These are phyloP conservation scores for Leptopterna dolabrata DNA, from an alignment of 2,888 invertebrate species.

Conservation along the genomic window DNA sequence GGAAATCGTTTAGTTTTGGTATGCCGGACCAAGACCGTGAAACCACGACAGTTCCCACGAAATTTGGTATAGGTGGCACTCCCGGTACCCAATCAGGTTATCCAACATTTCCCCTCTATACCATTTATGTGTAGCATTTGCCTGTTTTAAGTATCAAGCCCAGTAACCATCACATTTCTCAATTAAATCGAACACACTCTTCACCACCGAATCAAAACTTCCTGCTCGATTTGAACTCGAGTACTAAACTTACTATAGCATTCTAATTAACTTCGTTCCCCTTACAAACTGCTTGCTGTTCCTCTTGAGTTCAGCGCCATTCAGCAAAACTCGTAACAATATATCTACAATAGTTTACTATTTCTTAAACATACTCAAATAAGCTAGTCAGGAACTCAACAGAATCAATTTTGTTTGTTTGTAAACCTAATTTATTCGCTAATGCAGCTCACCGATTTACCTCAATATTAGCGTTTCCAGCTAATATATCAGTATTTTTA, in stretches of 20 bases:
- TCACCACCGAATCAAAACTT: not conserved
- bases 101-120: too few species aligned
- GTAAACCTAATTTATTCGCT: slow-evolving; percentile 34
- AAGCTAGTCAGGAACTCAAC: slow-evolving; percentile 43
- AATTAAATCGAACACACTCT: not conserved
- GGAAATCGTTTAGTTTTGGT: too few species aligned
- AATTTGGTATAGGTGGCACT: too few species aligned
- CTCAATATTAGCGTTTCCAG: slow-evolving; percentile 25
- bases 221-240: not conserved
- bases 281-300: not conserved
- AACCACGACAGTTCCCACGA: too few species aligned
- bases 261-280: not conserved
- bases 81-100: too few species aligned
- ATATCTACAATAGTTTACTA: not conserved
- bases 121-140: too few species aligned
- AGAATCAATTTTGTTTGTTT: slow-evolving; percentile 22
- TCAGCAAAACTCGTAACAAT: not conserved
- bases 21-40: too few species aligned
- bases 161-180: not conserved
- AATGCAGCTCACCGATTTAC: slow-evolving; percentile 38
- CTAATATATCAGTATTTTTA: slow-evolving; percentile 40
- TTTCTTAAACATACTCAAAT: slow-evolving; percentile 27
- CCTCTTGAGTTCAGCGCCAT: not conserved
- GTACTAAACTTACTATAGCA: not conserved
- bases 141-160: too few species aligned